Conservation (phyloP, 2,113 vertebrate genomes). For the Clarias gariepinus region DNA sequence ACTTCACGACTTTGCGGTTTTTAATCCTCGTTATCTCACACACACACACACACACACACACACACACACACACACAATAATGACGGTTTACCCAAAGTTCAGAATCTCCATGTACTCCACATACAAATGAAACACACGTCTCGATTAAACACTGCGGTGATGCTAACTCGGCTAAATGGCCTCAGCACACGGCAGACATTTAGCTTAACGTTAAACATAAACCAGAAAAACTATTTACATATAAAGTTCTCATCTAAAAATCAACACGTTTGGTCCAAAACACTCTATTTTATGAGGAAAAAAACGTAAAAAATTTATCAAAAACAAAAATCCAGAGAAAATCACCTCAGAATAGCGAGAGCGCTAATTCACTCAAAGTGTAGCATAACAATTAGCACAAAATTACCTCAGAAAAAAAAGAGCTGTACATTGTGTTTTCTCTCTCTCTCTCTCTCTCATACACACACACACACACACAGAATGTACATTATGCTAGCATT, state of each 20-base stretch:
- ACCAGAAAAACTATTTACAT: neutral
- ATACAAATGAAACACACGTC: neutral
- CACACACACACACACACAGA: slow-evolving; percentile 1
- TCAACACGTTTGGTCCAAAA: neutral
- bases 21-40: neutral
- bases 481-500: neutral
- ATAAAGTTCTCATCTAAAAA: neutral
- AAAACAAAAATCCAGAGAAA: neutral
- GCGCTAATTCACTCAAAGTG: neutral
- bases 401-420: neutral
- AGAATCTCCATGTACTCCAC: neutral
- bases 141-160: neutral
- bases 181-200: no score
- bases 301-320: neutral
- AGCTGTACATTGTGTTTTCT: neutral
- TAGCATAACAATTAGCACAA: neutral
- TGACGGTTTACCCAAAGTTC: neutral
- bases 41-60: no score
- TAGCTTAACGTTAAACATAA: neutral
- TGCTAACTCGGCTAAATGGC: neutral
- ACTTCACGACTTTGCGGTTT: neutral
- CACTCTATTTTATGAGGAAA: neutral
- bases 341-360: neutral
- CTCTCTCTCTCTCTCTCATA: neutral
- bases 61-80: neutral